Base-by-base conservation (phyloP, 2,888 invertebrate genomes). In the Drosophila aldrichi region DNA sequence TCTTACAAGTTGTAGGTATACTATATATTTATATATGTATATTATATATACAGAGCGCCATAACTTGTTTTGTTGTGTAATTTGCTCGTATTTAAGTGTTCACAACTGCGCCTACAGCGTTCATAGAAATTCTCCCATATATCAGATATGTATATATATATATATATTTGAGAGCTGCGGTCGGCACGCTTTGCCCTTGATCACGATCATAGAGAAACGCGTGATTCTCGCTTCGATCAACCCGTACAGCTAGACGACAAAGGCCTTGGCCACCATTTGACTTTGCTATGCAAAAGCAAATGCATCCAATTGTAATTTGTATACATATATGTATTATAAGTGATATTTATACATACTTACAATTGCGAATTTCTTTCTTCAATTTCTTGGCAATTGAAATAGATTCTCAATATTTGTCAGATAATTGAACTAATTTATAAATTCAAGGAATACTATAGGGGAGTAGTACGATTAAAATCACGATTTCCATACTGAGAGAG, bases 181-280 rank as follows among this genome's bases (percentile, higher is more conserved):
- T 36, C 49, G 56, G 22, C 57, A 60, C 56, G 44, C 67, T 76
- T 65, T 59, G 70, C 46, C 66, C 72, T 77, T 72, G 72, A 74
- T 65, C 73, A 63, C 61, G 70, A 75, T 73, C 75, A 40, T 8
- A 25, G 58, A 44, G 60, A 75, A 63, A 70, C 73, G 77, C 74
- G 73, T 67, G 29, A 29, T 29, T 29, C 29, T 29, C 29, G 29
- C 29, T 71, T 41, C 64, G 79, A 77, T 74, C 81, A 70, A 68
- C 32, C 18, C 74, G 64, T 65, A 49, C 67, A 66, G 38, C 38
- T 34, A 22, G 20, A 32, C 32, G 43, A 29, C 58, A n/a, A 7
- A 44, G 73, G 44, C 79, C 79, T 79, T 79, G 79, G 62, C 67
- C 69, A 57, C 22, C 66, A 40, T 66, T 74, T 80, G 74, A 74